Conservation (phyloP, 92 coral and sea anemone species). For the Parazoanthus atlanticus region DNA sequence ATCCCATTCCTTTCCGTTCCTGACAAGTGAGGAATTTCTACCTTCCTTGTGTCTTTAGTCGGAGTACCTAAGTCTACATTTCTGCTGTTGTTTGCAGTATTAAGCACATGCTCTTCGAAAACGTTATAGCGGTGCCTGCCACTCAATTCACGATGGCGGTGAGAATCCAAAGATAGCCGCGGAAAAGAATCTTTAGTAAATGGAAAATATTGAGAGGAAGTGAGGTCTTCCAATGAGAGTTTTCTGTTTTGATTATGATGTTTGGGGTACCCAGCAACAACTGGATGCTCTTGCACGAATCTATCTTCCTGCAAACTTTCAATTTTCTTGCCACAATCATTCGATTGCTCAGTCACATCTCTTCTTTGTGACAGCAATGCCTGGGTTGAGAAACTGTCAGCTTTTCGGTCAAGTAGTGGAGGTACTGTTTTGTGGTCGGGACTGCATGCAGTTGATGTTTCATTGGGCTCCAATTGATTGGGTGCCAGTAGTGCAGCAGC, state of each 20-base stretch:
- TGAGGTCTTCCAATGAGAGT: slow-evolving; percentile 35
- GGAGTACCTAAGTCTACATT: background rate
- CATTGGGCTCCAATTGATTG: background rate
- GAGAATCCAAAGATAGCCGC: background rate
- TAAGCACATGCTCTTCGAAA: slow-evolving; percentile 2
- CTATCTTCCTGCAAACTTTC: background rate
- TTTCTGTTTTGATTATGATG: slow-evolving; percentile 13
- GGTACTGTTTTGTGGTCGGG: background rate
- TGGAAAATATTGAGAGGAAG: slow-evolving; percentile 16
- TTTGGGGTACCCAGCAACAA: background rate
- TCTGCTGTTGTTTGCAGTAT: background rate
- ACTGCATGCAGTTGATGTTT: background rate
- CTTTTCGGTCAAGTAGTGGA: background rate
- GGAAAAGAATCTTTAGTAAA: slow-evolving; percentile 29
- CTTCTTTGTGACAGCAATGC: background rate
- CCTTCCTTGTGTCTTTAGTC: background rate
- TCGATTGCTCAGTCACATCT: background rate
- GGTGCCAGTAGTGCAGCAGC: background rate
- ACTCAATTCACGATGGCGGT: slow-evolving; percentile 7
- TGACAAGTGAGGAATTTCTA: background rate
- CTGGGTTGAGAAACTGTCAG: background rate
- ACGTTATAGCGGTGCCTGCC: background rate
- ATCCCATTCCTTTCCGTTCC: background rate
- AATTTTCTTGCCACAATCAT: background rate
- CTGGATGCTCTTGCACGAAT: background rate